These are phyloP conservation scores for Temnothorax longispinosus DNA, from an alignment of 1,140 invertebrate species.

Conservation along the genomic window DNA sequence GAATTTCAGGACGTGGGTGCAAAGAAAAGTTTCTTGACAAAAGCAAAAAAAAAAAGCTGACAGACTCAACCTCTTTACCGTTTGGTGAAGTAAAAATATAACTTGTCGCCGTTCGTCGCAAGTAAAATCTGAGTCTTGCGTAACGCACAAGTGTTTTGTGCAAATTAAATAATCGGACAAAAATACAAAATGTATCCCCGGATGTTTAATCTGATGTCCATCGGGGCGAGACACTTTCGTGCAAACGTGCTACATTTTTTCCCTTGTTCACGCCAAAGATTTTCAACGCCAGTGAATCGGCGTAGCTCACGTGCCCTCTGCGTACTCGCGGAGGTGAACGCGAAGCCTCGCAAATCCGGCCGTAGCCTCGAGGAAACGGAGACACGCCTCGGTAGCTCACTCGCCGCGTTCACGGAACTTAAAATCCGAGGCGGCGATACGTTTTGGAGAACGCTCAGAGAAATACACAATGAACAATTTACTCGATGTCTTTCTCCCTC, in stretches of 20 bases:
- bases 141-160: background rate
- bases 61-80: background rate
- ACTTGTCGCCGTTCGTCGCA: background rate
- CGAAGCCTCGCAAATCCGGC: conserved; percentile 53
- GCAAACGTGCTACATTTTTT: background rate
- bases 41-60: background rate
- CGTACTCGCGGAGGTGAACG: conserved; percentile 42
- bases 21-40: background rate
- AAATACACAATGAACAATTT: background rate
- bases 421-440: conserved; percentile 40
- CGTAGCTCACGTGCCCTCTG: conserved; percentile 27
- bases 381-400: conserved; percentile 66
- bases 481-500: background rate
- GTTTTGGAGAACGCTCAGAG: conserved; percentile 34
- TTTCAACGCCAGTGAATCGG: conserved; percentile 13
- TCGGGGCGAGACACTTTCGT: background rate
- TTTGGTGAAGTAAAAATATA: background rate
- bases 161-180: background rate
- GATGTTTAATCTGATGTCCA: background rate
- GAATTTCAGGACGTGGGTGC: conserved; percentile 45
- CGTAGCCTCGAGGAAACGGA: conserved; percentile 65
- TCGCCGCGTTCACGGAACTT: conserved; percentile 58
- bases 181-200: background rate
- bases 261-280: background rate
- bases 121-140: background rate